Evolutionary conservation across 2,888 invertebrate genomes (phyloP), one percentile per base, ranked within the genome.

Genomic region (Parnassius mnemosyne): DNA sequence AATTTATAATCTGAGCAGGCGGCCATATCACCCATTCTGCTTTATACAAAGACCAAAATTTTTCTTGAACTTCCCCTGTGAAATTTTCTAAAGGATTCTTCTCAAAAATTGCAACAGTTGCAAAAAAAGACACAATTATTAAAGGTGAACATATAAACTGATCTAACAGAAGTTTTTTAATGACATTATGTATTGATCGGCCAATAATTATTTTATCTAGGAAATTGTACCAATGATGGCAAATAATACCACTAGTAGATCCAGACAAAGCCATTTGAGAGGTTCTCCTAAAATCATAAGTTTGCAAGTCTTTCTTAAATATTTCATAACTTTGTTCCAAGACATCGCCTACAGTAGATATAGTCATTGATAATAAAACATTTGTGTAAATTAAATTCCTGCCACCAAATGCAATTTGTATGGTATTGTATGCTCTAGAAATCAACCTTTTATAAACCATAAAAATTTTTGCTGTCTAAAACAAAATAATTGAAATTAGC

Each of bases 11-110:
- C 82, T 98, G 98, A 1, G 97, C 97, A 9, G 96, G 96, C 0
- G 98, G 98, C 98, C 98, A 98, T 41, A 98, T 94, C 9, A 96
- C 79, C 96, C 97, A 98, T 81, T 98, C 98, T 1, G 97, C 97
- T 56, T 93, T 91, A 78, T 97, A 97, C 11, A 98, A 86, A 69
- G 91, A 93, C 92, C 93, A 93, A 20, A 96, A 96, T 83, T 98
- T 97, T 42, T 93, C 86, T 70, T 89, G 92, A 44, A 96, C 91
- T 86, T 97, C 96, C 50, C 92, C 82, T 67, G 93, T 92, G 60
- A 96, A 93, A 70, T 95, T 94, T 13, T 89, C 77, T 57, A 89
- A 76, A 1, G 93, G 92, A 65, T 93, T 89, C 10, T 92, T 89
- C 85, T 97, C 97, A 69, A 97, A 87, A 44, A 95, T 72, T 3